Evolutionary conservation across 2,888 invertebrate genomes (phyloP), one percentile per base, ranked within the genome.

Genomic region (Patella pellucida): DNA sequence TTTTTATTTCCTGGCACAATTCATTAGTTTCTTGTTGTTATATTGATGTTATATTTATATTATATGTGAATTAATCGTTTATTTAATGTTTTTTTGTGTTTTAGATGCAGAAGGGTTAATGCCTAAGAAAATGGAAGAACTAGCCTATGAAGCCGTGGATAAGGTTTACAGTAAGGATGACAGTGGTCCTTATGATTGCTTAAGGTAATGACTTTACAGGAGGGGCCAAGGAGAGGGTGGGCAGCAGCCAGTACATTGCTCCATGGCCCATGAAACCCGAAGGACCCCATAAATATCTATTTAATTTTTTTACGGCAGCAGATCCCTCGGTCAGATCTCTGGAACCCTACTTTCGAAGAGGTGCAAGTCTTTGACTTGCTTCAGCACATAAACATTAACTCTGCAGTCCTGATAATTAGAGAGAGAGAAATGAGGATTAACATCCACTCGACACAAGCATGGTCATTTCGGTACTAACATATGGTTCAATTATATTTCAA

Each of bases 81-180:
- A n/a, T n/a, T n/a, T n/a, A 19, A 62, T 62, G 19, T 11, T 0
- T 41, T n/a, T 41, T 41, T 62, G 14, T 62, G 15, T 80, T 82
- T 23, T 82, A 90, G 92, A 92, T 78, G 85, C 86, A 11, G 89
- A 91, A 76, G 92, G 92, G 19, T 82, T 92, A 74, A 85, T 89
- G 74, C 88, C 90, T 1, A 85, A 86, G 75, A 89, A 92, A 89
- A 91, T 96, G 78, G 95, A 95, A 91, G 96, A 96, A 81, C 93
- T 96, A 82, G 93, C 95, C 0, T 89, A 92, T 77, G 87, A 93
- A 90, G 94, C 95, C 2, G 93, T 94, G 72, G 95, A 95, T 87
- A 94, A 94, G 89, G 91, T 92, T 16, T 92, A 91, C 79, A 92
- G 92, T 15, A 91, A 91, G 75, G 92, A 92, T 31, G 92, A 92